Evolutionary conservation across 2,797 vertebrate species (phyloP).

Genomic region (Heteromormyrus szaboi): DNA sequence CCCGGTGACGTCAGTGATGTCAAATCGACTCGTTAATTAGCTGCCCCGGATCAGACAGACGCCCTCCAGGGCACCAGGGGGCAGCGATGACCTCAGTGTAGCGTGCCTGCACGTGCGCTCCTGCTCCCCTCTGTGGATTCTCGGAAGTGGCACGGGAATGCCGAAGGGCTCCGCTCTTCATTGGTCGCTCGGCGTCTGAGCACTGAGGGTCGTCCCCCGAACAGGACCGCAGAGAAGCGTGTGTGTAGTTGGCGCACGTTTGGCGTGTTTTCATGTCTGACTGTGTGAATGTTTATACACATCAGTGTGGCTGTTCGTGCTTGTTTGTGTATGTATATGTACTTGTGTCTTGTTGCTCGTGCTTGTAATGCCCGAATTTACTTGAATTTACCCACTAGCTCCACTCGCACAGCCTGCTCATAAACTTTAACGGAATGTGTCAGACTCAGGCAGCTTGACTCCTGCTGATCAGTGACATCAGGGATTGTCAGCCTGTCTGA

Average conservation of each 20-base stretch:
- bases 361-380: not conserved
- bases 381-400: not conserved
- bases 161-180: not conserved
- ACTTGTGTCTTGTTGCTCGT: not conserved
- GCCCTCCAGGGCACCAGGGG: not conserved
- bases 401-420: not conserved
- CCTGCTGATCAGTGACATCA: not conserved
- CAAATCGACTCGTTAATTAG: slow-evolving; percentile 1
- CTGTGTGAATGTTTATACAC: not conserved
- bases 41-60: not conserved
- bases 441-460: not conserved
- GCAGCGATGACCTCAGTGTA: not conserved
- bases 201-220: not conserved
- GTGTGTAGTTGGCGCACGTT: not conserved
- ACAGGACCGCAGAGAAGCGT: not conserved
- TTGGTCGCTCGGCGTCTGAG: not conserved
- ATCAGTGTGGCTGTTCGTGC: not conserved
- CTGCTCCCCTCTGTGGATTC: not conserved
- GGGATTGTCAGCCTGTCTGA: not conserved
- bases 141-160: not conserved
- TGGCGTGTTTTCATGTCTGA: not conserved
- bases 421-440: not conserved
- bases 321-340: not conserved
- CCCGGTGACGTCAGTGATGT: not conserved
- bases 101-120: not conserved